Percentiles rank a stretch among this genome's conserved stretches.
phyloP scores from a whole-genome alignment of 2,797 vertebrate species.

The Megaceryle alcyon region DNA sequence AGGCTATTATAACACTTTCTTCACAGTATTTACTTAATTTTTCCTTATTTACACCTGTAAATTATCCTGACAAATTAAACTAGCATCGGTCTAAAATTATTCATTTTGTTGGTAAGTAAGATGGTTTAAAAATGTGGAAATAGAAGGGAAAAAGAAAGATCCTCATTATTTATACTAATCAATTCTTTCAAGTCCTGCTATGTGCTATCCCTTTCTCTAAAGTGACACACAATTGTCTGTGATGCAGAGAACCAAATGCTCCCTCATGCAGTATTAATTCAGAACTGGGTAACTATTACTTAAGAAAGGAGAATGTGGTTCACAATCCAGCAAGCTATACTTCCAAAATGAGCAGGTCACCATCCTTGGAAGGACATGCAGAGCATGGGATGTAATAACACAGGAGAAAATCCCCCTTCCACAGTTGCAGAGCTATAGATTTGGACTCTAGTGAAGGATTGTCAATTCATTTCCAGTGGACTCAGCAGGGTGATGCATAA shows the following conservation, averaged over 20 bases:
- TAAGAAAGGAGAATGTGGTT: neutral
- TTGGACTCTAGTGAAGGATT: neutral
- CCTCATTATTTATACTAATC: neutral
- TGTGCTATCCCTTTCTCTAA: neutral
- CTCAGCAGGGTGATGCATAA: neutral
- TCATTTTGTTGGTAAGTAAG: neutral
- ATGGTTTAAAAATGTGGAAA: neutral
- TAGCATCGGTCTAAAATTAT: neutral
- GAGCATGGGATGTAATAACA: neutral
- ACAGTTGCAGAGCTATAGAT: neutral
- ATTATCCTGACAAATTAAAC: neutral
- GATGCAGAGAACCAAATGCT: neutral
- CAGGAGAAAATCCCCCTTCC: neutral
- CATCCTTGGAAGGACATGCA: neutral
- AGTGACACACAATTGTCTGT: neutral
- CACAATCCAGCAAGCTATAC: neutral
- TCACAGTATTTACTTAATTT: neutral
- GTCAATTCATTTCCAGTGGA: neutral
- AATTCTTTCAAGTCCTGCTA: neutral
- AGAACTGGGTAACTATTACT: neutral
- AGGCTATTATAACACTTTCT: neutral
- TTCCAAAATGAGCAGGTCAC: neutral
- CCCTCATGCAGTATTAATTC: slow-evolving; percentile 1
- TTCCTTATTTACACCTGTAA: neutral
- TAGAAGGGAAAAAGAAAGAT: neutral